Evolutionary conservation across 2,113 vertebrate species (phyloP).

Genomic region (Anguilla japonica): DNA sequence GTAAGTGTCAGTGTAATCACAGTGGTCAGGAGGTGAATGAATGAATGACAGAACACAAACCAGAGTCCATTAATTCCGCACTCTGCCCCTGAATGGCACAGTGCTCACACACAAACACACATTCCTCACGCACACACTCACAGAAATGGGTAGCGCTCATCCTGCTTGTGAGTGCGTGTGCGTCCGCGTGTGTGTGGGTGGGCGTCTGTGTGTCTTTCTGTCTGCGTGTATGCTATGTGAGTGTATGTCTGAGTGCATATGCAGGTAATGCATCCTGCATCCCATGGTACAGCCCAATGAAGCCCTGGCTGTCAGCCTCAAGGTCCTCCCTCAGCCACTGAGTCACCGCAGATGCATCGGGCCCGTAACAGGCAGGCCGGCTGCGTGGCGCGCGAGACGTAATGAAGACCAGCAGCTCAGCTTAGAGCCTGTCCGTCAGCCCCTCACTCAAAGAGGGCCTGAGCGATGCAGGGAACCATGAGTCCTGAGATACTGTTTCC

Average conservation of each 20-base stretch:
- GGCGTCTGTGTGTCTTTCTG: background rate
- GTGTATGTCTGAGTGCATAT: background rate
- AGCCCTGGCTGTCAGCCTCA: background rate
- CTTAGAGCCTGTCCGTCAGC: slow-evolving; percentile 27
- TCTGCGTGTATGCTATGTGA: background rate
- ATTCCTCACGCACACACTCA: slow-evolving; percentile 19
- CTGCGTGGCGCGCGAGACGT: slow-evolving; percentile 16
- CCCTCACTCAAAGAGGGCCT: background rate
- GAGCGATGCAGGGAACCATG: background rate
- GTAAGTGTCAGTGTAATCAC: slow-evolving; percentile 28
- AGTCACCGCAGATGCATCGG: slow-evolving; percentile 31
- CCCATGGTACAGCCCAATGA: background rate
- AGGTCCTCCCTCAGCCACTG: background rate
- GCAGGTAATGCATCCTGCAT: background rate
- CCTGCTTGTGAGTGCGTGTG: background rate
- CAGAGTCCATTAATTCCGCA: background rate
- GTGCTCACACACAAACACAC: slow-evolving; percentile 18
- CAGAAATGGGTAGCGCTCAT: too few species aligned
- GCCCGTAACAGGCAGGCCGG: slow-evolving; percentile 22
- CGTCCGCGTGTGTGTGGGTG: background rate
- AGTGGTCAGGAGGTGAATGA: slow-evolving; percentile 38
- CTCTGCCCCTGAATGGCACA: background rate
- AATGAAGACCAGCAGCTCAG: slow-evolving; percentile 40
- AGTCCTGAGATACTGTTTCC: background rate
- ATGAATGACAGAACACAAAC: slow-evolving; percentile 46